A percentile compares a stretch with the other conserved stretches of the same genome.
phyloP scores from a whole-genome alignment of 2,888 invertebrate species.

The Dryobotodes eremita region DNA sequence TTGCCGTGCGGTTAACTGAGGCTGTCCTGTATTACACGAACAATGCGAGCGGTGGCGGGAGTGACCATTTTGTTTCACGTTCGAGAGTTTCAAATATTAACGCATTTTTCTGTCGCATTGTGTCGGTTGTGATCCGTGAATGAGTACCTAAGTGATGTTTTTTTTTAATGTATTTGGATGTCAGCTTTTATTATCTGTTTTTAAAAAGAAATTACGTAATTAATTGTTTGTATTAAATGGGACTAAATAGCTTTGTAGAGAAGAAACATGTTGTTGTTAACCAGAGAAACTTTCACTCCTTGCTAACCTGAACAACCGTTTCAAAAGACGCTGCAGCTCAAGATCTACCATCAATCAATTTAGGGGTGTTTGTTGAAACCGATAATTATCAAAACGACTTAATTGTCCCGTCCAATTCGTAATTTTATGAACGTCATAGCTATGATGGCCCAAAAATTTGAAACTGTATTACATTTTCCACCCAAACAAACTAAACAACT shows the following conservation, averaged over 20 bases:
- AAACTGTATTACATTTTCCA: neutral
- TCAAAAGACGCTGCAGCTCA: neutral
- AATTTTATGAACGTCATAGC: neutral
- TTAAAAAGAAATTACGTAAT: neutral
- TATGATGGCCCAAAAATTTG: neutral
- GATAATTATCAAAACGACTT: neutral
- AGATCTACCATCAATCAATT: too few species aligned
- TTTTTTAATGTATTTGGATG: neutral
- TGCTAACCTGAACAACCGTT: too few species aligned
- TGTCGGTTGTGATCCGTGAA: neutral
- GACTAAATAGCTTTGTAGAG: neutral
- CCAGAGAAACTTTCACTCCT: neutral
- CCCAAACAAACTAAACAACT: neutral
- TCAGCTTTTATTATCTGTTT: neutral
- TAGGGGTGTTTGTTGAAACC: neutral
- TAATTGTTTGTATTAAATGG: neutral
- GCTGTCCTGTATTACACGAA: conserved; percentile 70
- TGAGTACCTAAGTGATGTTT: neutral
- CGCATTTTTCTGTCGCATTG: conserved; percentile 15
- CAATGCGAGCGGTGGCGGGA: conserved; percentile 64
- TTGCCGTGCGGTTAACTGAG: conserved; percentile 72
- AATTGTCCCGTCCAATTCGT: neutral
- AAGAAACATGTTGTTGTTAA: neutral
- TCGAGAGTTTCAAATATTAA: conserved; percentile 30
- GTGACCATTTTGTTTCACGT: conserved; percentile 61